phyloP scores from a whole-genome alignment of 2,797 vertebrate genomes.

The Sandelia bainsii region DNA sequence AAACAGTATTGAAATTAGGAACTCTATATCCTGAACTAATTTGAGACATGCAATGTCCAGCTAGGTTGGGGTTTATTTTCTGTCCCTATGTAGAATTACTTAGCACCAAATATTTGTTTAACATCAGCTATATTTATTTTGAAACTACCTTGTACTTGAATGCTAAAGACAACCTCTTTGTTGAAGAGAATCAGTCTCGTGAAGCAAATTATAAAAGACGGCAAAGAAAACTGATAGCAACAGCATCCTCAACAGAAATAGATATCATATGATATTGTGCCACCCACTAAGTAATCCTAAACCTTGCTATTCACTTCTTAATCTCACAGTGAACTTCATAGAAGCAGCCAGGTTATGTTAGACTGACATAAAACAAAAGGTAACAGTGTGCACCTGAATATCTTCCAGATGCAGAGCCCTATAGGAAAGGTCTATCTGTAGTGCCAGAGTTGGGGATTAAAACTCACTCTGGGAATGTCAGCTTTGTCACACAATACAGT shows the following conservation, averaged over 20 bases:
- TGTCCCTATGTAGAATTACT: background rate
- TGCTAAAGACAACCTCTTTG: background rate
- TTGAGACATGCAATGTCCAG: background rate
- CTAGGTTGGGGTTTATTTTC: background rate
- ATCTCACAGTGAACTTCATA: constrained; percentile 45
- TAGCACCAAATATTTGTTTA: no score
- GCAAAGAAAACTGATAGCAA: constrained; percentile 32
- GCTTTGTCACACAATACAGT: constrained; percentile 59
- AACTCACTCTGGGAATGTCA: constrained; percentile 70
- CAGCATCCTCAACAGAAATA: constrained; percentile 35
- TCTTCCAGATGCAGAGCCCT: constrained; percentile 44
- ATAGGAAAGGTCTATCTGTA: constrained; percentile 48
- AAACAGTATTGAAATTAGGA: background rate
- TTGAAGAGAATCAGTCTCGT: background rate
- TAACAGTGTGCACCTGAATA: constrained; percentile 60
- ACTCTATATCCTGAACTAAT: background rate
- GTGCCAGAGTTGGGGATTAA: constrained; percentile 70
- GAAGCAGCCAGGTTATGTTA: constrained; percentile 43
- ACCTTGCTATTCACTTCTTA: constrained; percentile 41
- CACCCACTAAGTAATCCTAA: constrained; percentile 45
- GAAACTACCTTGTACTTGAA: background rate
- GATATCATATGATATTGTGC: constrained; percentile 43
- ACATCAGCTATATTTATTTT: background rate
- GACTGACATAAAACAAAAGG: constrained; percentile 56
- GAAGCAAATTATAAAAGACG: constrained; percentile 9